phyloP scores from a whole-genome alignment of 2,888 invertebrate genomes.

The Dynastes grantii region DNA sequence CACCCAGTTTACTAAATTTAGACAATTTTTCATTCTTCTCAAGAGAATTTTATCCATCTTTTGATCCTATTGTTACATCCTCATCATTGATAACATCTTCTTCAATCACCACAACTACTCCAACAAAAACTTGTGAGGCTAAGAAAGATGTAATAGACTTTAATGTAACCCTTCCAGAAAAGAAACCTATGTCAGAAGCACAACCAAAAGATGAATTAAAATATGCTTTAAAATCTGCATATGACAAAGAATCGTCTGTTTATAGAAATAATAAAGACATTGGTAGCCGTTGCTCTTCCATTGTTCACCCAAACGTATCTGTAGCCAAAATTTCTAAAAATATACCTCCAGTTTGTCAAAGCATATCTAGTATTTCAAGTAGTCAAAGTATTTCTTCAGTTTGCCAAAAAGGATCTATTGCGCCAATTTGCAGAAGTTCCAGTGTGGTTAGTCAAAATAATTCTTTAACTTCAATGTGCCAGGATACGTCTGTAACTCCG shows the following conservation, averaged over 20 bases:
- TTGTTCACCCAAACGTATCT: conserved; percentile 8
- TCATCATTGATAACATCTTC: conserved; percentile 37
- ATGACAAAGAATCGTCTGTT: background rate
- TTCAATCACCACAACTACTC: conserved; percentile 29
- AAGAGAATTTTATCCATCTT: conserved; percentile 64
- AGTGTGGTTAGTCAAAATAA: background rate
- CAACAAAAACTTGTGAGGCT: conserved; percentile 34
- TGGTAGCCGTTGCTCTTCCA: background rate
- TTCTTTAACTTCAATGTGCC: conserved; percentile 5
- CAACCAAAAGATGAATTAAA: conserved; percentile 22
- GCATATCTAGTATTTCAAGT: background rate
- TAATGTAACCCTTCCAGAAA: conserved; percentile 15
- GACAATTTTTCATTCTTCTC: conserved; percentile 68
- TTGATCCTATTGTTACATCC: conserved; percentile 52
- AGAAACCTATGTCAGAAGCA: conserved; percentile 16
- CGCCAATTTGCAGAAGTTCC: background rate
- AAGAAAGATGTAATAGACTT: conserved; percentile 33
- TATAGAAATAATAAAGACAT: conserved; percentile 5
- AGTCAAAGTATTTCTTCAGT: conserved; percentile 19
- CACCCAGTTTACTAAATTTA: conserved; percentile 66
- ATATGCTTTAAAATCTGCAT: conserved; percentile 24
- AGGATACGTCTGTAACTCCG: background rate
- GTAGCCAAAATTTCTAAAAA: conserved; percentile 35
- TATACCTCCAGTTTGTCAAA: conserved; percentile 17
- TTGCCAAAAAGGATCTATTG: conserved; percentile 1